phyloP scores from a whole-genome alignment of 2,113 vertebrate species.

The Oophaga pumilio region DNA sequence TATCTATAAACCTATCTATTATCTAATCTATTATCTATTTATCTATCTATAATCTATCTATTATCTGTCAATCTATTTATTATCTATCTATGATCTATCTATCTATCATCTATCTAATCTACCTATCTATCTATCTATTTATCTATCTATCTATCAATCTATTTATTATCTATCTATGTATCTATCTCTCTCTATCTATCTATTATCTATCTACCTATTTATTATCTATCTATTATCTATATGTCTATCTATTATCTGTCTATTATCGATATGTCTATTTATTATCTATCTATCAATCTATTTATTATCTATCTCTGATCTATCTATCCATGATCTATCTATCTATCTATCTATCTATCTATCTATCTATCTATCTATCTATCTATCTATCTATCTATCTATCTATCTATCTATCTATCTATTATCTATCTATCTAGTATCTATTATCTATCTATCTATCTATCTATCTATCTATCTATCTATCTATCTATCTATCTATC shows the following conservation, averaged over 20 bases:
- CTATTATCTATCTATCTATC: neutral
- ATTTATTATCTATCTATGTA: neutral
- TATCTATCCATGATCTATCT: neutral
- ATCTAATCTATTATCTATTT: neutral
- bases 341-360: conserved; percentile 22
- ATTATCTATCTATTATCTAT: conserved; percentile 38
- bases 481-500: neutral
- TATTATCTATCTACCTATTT: neutral
- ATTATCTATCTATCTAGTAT: neutral
- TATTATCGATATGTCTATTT: neutral
- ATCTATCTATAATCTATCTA: neutral
- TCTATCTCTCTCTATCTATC: neutral
- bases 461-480: neutral
- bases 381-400: conserved; percentile 27
- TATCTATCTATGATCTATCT: conserved; percentile 31
- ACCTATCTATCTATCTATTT: no score
- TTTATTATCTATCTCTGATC: neutral
- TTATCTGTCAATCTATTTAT: conserved; percentile 14
- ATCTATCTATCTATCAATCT: no score
- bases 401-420: conserved; percentile 28
- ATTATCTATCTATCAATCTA: conserved; percentile 18
- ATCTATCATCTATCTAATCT: neutral
- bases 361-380: conserved; percentile 17
- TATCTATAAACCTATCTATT: no score
- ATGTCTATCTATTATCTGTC: neutral